A percentile compares a stretch with the other conserved stretches of the same genome.
Conservation (phyloP, 2,113 vertebrate genomes). For the Etia nguti region DNA sequence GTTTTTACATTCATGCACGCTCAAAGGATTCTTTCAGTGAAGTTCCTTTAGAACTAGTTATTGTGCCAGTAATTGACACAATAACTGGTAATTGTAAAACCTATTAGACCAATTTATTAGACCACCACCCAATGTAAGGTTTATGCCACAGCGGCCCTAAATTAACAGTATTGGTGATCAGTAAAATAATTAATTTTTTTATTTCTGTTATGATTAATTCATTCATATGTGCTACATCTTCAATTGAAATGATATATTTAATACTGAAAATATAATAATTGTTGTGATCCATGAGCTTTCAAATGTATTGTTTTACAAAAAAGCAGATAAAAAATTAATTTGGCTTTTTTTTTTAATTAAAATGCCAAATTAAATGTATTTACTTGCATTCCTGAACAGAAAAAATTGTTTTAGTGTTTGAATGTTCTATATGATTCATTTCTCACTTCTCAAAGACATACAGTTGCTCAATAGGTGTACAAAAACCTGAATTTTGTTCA, state of each 20-base stretch:
- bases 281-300: background rate
- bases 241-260: background rate
- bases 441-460: background rate
- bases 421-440: background rate
- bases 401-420: background rate
- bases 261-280: background rate
- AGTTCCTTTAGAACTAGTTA: background rate
- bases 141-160: too few species aligned
- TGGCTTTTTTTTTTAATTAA: background rate
- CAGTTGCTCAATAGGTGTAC: background rate
- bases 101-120: background rate
- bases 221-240: background rate
- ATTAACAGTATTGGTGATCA: too few species aligned
- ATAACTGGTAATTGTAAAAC: background rate
- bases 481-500: background rate
- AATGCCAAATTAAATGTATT: background rate
- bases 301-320: background rate
- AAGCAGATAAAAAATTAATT: background rate
- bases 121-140: too few species aligned
- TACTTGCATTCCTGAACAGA: background rate
- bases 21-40: background rate
- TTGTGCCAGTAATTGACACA: background rate
- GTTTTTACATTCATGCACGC: background rate
- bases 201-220: too few species aligned
- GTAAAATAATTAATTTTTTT: too few species aligned